These are phyloP conservation scores for Stenurella melanura DNA, from an alignment of 2,888 invertebrate species.

Conservation along the genomic window DNA sequence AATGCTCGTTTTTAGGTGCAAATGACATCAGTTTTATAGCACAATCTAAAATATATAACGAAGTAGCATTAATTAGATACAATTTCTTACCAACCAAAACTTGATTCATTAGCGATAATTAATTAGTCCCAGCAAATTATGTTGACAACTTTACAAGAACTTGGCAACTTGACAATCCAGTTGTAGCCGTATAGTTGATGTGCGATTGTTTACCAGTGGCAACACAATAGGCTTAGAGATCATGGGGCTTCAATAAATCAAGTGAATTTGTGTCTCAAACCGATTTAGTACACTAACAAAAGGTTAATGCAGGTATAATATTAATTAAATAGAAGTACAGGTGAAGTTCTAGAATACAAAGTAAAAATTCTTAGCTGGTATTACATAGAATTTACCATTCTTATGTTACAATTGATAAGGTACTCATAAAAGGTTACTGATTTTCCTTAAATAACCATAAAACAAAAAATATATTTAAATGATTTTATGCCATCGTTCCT, in stretches of 20 bases:
- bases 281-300: background rate
- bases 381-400: too few species aligned
- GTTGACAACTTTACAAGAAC: slow-evolving; percentile 19
- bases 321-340: background rate
- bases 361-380: background rate
- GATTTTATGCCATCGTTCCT: too few species aligned
- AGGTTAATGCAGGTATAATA: too few species aligned
- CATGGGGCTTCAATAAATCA: background rate
- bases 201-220: background rate
- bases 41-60: background rate
- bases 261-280: background rate
- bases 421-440: too few species aligned
- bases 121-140: background rate
- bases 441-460: too few species aligned
- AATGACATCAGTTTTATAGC: background rate
- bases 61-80: background rate
- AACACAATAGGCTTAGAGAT: slow-evolving; percentile 11
- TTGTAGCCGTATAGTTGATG: background rate
- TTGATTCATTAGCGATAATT: slow-evolving; percentile 23
- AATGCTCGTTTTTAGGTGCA: background rate
- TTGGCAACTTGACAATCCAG: slow-evolving; percentile 11
- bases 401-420: too few species aligned
- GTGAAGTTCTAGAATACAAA: background rate
- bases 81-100: slow-evolving; percentile 27
- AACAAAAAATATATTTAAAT: too few species aligned